Evolutionary conservation across 2,888 invertebrate genomes (phyloP).

Genomic region (Cancer borealis): DNA sequence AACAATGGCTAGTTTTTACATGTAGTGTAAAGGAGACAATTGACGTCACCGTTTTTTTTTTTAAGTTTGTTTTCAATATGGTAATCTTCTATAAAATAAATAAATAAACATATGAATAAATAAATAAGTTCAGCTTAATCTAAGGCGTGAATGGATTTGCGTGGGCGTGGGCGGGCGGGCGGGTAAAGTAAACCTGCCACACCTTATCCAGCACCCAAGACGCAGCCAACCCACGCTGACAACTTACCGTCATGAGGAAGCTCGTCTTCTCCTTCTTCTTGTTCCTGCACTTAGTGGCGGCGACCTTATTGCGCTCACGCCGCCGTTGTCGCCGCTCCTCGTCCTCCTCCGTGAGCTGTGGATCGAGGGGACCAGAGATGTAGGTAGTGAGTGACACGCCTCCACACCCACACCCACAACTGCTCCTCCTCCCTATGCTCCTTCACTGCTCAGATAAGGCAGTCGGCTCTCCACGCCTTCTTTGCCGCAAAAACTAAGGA

Average conservation of each 20-base stretch:
- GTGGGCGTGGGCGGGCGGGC: not conserved
- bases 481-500: not conserved
- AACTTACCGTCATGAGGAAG: conserved; percentile 74
- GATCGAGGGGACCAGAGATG: conserved; percentile 29
- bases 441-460: not conserved
- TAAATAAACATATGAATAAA: not conserved
- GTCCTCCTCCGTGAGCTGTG: conserved; percentile 92
- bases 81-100: not conserved
- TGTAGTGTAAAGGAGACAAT: too few species aligned
- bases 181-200: not conserved
- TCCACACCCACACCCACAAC: conserved; percentile 47
- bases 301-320: conserved; percentile 95
- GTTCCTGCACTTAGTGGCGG: conserved; percentile 95
- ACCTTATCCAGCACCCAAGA: not conserved
- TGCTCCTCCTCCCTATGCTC: conserved; percentile 18
- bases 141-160: not conserved
- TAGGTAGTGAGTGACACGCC: conserved; percentile 13
- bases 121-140: not conserved
- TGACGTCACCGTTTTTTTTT: not conserved
- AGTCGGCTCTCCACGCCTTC: not conserved
- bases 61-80: not conserved
- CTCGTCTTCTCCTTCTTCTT: conserved; percentile 86
- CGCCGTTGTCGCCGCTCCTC: conserved; percentile 91
- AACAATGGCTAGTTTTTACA: too few species aligned
- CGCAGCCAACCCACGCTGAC: not conserved